Percentiles rank a stretch among this genome's conserved stretches.
These are phyloP conservation scores for Spheniscus mendiculus DNA, from an alignment of 2,113 vertebrate species.

Conservation along the genomic window DNA sequence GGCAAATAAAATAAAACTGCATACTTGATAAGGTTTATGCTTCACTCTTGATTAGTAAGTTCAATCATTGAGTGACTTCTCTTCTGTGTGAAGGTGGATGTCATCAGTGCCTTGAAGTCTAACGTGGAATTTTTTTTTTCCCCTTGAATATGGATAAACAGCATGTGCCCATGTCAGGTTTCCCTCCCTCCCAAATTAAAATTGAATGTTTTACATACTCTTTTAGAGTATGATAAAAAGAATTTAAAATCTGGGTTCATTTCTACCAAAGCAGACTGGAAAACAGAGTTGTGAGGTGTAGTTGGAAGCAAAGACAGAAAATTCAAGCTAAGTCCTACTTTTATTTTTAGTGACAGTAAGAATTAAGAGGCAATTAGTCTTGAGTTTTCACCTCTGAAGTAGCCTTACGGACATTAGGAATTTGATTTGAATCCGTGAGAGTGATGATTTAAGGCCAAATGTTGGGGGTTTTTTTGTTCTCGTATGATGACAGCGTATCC, in stretches of 20 bases:
- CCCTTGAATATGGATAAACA: not conserved
- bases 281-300: not conserved
- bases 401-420: not conserved
- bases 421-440: not conserved
- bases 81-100: not conserved
- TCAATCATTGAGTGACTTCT: not conserved
- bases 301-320: not conserved
- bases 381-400: not conserved
- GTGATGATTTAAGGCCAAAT: not conserved
- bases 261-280: not conserved
- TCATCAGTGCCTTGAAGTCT: not conserved
- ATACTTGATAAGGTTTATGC: not conserved
- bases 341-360: not conserved
- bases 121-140: not conserved
- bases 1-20: not conserved
- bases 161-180: not conserved
- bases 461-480: not conserved
- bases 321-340: not conserved
- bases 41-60: not conserved
- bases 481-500: accelerated
- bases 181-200: not conserved
- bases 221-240: not conserved
- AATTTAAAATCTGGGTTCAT: not conserved
- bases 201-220: not conserved
- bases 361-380: not conserved